phyloP scores from a whole-genome alignment of 2,113 vertebrate genomes.

The Prietella phreatophila region DNA sequence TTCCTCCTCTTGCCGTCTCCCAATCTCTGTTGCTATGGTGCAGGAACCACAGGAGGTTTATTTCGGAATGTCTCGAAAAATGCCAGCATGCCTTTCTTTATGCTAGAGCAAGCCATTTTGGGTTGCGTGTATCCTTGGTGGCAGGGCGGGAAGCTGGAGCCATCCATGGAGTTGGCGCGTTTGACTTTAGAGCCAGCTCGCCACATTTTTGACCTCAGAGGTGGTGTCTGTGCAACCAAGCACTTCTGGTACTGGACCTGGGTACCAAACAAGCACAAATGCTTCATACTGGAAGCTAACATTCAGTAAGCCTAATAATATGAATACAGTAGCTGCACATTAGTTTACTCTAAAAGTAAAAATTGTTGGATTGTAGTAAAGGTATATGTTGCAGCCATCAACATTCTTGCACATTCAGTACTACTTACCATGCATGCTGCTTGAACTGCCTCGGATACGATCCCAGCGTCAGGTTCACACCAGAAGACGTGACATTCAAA shows the following conservation, averaged over 20 bases:
- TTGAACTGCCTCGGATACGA: conserved; percentile 91
- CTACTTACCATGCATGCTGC: conserved; percentile 93
- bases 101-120: conserved; percentile 62
- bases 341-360: background rate
- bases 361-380: background rate
- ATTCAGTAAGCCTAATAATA: background rate
- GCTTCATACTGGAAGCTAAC: background rate
- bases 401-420: background rate
- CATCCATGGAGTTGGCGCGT: conserved; percentile 78
- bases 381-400: background rate
- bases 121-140: conserved; percentile 60
- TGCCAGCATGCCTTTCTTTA: conserved; percentile 83
- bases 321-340: background rate
- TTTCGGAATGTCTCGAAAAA: conserved; percentile 86
- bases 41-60: conserved; percentile 76
- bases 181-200: conserved; percentile 74
- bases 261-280: conserved; percentile 10
- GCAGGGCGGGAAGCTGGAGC: conserved; percentile 64
- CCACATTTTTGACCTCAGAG: conserved; percentile 73
- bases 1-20: background rate
- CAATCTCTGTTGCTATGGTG: conserved; percentile 59
- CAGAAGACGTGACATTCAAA: conserved; percentile 97
- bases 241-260: conserved; percentile 96
- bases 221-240: conserved; percentile 85
- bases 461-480: conserved; percentile 91